A percentile compares a stretch with the other conserved stretches of the same genome.
phyloP scores from a whole-genome alignment of 2,797 vertebrate genomes.

The Arctocebus calabarensis region DNA sequence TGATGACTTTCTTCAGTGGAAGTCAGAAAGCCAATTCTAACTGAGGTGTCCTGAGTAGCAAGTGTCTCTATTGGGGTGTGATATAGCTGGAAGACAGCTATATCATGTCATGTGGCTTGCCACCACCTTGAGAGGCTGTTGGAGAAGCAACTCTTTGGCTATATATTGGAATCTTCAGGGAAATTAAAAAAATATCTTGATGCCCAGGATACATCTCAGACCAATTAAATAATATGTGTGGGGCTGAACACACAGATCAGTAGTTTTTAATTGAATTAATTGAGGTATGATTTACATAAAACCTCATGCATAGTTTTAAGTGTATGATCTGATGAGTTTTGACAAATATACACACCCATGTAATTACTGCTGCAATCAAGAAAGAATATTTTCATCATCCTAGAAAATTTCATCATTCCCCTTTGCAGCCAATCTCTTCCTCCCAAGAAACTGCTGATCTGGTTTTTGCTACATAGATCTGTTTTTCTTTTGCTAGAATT shows the following conservation, averaged over 20 bases:
- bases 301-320: background rate
- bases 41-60: background rate
- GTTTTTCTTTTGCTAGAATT: constrained; percentile 2
- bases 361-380: background rate
- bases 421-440: background rate
- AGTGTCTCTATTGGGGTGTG: background rate
- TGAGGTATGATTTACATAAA: background rate
- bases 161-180: background rate
- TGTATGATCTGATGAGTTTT: background rate
- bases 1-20: background rate
- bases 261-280: background rate
- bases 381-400: background rate
- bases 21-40: background rate
- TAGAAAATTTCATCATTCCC: background rate
- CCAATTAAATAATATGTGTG: background rate
- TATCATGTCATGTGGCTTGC: background rate
- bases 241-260: background rate
- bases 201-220: background rate
- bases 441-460: background rate
- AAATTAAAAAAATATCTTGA: background rate
- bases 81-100: background rate
- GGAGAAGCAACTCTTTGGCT: background rate
- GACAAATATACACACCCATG: background rate
- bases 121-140: background rate
- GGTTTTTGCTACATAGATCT: background rate